Percentiles rank a stretch among this genome's conserved stretches.
Evolutionary conservation across 2,888 invertebrate species (phyloP).

Genomic region (Spodoptera picta): DNA sequence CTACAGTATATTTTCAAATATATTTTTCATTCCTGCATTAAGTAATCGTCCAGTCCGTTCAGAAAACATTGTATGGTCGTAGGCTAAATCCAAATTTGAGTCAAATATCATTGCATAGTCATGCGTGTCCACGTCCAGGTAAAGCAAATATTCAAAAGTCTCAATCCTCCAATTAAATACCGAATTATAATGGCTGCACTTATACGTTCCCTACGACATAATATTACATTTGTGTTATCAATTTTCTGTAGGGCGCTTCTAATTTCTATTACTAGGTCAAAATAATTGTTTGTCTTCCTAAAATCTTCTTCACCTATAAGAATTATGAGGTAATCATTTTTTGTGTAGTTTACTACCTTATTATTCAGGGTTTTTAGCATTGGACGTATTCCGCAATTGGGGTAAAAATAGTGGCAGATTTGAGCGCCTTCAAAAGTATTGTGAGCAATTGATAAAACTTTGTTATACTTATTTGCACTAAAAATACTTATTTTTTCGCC

Average conservation of each 20-base stretch:
- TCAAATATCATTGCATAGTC: slow-evolving; percentile 11
- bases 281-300: neutral
- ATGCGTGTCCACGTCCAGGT: slow-evolving; percentile 10
- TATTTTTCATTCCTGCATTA: too few relatives aligned
- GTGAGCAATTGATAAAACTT: too few relatives aligned
- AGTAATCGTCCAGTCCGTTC: neutral
- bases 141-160: slow-evolving; percentile 11
- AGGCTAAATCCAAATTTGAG: slow-evolving; percentile 9
- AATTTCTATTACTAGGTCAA: neutral
- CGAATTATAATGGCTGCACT: neutral
- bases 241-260: too few relatives aligned
- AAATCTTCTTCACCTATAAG: slow-evolving; percentile 2
- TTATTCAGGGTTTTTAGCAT: too few relatives aligned
- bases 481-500: too few relatives aligned
- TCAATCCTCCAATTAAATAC: slow-evolving; percentile 22
- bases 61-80: slow-evolving; percentile 6
- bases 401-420: too few relatives aligned
- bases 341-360: neutral
- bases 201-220: too few relatives aligned
- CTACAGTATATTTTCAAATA: too few relatives aligned
- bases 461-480: too few relatives aligned
- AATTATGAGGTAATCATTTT: slow-evolving; percentile 1
- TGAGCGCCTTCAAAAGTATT: too few relatives aligned
- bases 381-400: too few relatives aligned
- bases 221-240: too few relatives aligned